Conservation (phyloP, 2,888 invertebrate species). For the Eudemis profundana region DNA sequence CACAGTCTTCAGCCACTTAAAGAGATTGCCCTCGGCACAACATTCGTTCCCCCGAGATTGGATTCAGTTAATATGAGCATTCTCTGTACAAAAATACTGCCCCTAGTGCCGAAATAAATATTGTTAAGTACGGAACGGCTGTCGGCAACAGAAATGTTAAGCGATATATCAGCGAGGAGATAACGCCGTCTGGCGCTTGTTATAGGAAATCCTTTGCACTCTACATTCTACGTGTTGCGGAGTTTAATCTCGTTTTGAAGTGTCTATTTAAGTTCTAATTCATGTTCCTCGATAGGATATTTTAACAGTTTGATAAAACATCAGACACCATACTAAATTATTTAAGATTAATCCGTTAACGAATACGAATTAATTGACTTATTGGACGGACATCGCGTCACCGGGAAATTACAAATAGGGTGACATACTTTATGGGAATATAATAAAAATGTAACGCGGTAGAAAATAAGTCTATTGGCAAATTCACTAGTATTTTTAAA, state of each 20-base stretch:
- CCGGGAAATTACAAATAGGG: no score
- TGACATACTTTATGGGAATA: no score
- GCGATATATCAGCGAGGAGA: constrained; percentile 48
- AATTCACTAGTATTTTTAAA: no score
- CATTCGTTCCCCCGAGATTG: constrained; percentile 67
- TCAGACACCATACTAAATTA: no score
- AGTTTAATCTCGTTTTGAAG: constrained; percentile 37
- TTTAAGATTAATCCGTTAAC: no score
- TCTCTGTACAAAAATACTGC: constrained; percentile 65
- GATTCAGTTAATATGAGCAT: constrained; percentile 74
- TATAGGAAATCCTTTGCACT: constrained; percentile 46
- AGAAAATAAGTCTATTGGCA: no score
- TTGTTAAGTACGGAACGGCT: constrained; percentile 62
- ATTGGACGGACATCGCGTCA: no score
- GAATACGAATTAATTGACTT: no score
- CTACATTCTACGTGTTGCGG: constrained; percentile 22
- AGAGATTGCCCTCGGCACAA: constrained; percentile 75
- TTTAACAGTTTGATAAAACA: background rate
- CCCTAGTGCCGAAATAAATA: constrained; percentile 73
- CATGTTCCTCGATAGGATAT: background rate
- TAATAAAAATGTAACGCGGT: no score
- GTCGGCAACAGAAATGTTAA: constrained; percentile 52
- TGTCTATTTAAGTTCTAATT: constrained; percentile 28
- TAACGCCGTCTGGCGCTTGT: constrained; percentile 50
- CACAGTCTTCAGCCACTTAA: constrained; percentile 76